A percentile compares a stretch with the other conserved stretches of the same genome.
These are phyloP conservation scores for Gila orcuttii DNA, from an alignment of 2,113 vertebrate genomes.

Conservation along the genomic window DNA sequence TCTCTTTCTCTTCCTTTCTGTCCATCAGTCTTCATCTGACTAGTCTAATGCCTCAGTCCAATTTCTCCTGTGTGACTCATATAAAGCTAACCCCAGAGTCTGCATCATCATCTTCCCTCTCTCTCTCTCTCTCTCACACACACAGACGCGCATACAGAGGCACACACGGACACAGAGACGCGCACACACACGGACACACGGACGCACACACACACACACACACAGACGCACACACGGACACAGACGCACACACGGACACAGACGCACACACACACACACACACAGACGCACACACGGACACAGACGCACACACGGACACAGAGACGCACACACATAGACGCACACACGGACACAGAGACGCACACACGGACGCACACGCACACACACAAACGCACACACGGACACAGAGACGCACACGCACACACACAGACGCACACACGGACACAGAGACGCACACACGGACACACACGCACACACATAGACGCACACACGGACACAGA, in stretches of 20 bases:
- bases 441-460: neutral
- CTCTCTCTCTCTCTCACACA: neutral
- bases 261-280: neutral
- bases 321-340: neutral
- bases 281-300: neutral
- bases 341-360: neutral
- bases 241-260: too few species aligned
- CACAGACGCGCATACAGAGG: neutral
- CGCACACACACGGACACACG: neutral
- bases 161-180: neutral
- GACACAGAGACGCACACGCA: neutral
- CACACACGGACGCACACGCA: neutral
- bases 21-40: slow-evolving; percentile 23
- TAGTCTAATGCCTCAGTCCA: slow-evolving; percentile 9
- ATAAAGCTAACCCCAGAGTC: slow-evolving; percentile 20
- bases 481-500: too few species aligned
- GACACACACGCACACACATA: too few species aligned
- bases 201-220: neutral
- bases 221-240: too few species aligned
- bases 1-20: neutral
- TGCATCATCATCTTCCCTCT: neutral
- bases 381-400: neutral
- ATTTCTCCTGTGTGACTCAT: slow-evolving; percentile 24
- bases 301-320: neutral
- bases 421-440: neutral